A percentile compares a stretch with the other conserved stretches of the same genome.
Evolutionary conservation across 2,888 invertebrate genomes (phyloP).

Genomic region (Timandra comae): DNA sequence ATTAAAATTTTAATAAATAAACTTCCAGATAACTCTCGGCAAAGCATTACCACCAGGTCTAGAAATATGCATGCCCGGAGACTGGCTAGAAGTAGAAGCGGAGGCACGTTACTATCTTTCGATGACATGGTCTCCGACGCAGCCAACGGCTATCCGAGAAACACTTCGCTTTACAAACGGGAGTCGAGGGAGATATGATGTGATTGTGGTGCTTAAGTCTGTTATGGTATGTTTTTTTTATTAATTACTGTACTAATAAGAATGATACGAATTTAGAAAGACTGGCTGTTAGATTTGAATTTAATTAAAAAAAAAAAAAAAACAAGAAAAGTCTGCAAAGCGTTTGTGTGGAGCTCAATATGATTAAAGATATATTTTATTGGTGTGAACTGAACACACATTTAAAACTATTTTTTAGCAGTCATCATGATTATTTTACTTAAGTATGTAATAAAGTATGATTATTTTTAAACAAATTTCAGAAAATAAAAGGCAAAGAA

Average conservation of each 20-base stretch:
- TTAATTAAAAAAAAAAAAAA: no score
- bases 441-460: no score
- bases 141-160: constrained; percentile 78
- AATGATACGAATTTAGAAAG: no score
- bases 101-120: constrained; percentile 73
- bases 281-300: no score
- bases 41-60: constrained; percentile 73
- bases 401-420: no score
- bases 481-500: constrained; percentile 49
- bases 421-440: no score
- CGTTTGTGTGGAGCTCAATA: no score
- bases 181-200: constrained; percentile 80
- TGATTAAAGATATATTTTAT: no score
- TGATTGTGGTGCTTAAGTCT: constrained; percentile 80
- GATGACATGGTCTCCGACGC: constrained; percentile 80
- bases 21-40: constrained; percentile 51
- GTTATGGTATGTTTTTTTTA: constrained; percentile 56
- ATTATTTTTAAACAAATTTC: constrained; percentile 26
- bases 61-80: constrained; percentile 74
- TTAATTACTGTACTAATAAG: no score
- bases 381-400: no score
- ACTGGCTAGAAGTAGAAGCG: constrained; percentile 71
- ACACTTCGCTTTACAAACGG: constrained; percentile 79
- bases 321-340: no score
- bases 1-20: no score